Percentiles rank a stretch among this genome's conserved stretches.
Conservation (phyloP, 2,888 invertebrate genomes). For the Pseudoips prasinana region DNA sequence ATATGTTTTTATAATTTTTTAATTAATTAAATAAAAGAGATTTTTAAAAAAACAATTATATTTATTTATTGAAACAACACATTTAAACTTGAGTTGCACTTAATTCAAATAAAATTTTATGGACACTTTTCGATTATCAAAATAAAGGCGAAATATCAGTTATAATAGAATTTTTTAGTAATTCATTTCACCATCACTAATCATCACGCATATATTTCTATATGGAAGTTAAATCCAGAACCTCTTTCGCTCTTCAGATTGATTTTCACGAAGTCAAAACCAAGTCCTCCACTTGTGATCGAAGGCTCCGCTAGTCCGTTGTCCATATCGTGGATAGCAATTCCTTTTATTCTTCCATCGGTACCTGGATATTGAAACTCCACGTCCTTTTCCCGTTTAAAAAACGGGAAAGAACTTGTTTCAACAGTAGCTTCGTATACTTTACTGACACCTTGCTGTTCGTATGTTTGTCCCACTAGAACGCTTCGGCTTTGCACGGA, state of each 20-base stretch:
- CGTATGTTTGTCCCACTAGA: slow-evolving; percentile 57
- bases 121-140: too few relatives aligned
- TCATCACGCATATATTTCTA: slow-evolving; percentile 70
- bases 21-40: too few relatives aligned
- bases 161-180: too few relatives aligned
- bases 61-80: too few relatives aligned
- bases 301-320: slow-evolving; percentile 61
- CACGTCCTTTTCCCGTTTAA: slow-evolving; percentile 56
- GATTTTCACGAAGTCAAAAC: slow-evolving; percentile 60
- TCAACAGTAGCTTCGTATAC: slow-evolving; percentile 51
- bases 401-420: slow-evolving; percentile 41
- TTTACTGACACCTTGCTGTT: slow-evolving; percentile 46
- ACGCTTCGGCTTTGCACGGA: slow-evolving; percentile 48
- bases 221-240: slow-evolving; percentile 56
- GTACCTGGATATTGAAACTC: slow-evolving; percentile 51
- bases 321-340: slow-evolving; percentile 66
- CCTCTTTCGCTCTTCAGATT: slow-evolving; percentile 70
- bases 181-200: too few relatives aligned
- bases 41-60: too few relatives aligned
- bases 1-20: too few relatives aligned
- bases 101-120: too few relatives aligned
- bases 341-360: slow-evolving; percentile 64
- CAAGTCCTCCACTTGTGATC: slow-evolving; percentile 66
- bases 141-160: too few relatives aligned
- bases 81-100: too few relatives aligned